Evolutionary conservation across 2,113 vertebrate genomes (phyloP).

Genomic region (Oreotrochilus melanogaster): DNA sequence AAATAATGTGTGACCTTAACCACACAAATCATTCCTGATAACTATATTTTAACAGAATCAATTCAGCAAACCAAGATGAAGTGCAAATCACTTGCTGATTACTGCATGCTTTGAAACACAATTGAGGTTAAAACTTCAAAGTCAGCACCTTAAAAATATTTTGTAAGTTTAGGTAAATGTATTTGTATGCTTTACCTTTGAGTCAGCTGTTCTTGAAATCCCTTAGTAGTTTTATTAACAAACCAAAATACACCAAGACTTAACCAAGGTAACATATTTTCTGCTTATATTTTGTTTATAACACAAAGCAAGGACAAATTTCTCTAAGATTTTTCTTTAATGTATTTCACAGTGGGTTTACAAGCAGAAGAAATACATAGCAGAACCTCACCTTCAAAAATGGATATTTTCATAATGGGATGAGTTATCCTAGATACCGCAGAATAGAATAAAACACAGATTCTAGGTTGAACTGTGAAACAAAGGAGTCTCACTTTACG

Average conservation of each 20-base stretch:
- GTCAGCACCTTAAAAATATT: not conserved
- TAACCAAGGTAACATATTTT: not conserved
- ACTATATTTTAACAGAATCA: not conserved
- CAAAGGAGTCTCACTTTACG: not conserved
- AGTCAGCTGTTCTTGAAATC: not conserved
- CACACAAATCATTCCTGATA: not conserved
- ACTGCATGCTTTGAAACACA: not conserved
- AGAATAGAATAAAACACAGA: not conserved
- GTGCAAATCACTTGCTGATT: not conserved
- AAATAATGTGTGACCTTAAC: not conserved
- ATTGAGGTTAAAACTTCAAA: slow-evolving; percentile 15
- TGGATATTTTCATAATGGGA: not conserved
- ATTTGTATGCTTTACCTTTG: not conserved
- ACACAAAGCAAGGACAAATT: not conserved
- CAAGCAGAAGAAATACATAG: not conserved
- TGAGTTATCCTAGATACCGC: not conserved
- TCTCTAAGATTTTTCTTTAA: not conserved
- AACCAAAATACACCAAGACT: not conserved
- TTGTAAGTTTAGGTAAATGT: not conserved
- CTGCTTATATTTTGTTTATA: not conserved
- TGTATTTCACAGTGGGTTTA: not conserved
- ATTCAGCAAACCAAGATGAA: slow-evolving; percentile 14
- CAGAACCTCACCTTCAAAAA: not conserved
- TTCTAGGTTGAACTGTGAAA: not conserved
- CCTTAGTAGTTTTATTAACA: not conserved